Evolutionary conservation across 2,888 invertebrate species (phyloP), one percentile per base, ranked within the genome.

Genomic region (Vesta saturnalis): DNA sequence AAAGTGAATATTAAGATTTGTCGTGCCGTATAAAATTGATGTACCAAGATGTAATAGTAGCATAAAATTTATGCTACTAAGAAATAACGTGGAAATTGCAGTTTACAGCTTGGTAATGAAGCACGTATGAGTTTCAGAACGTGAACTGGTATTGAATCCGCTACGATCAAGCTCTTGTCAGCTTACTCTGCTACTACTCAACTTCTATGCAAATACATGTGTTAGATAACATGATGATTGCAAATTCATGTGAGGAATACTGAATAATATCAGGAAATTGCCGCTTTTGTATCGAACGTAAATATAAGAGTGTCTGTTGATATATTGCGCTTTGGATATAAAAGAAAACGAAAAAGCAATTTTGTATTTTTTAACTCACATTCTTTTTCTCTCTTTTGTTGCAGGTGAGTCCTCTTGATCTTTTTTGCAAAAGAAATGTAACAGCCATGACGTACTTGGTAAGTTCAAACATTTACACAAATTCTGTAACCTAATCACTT

Each of bases 201-300:
- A 60, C 74, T 74, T 71, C 71, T 65, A 77, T 77, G 77, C 74
- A 77, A 76, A 76, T 74, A 73, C 75, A 71, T 70, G 76, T 73
- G 73, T 72, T 73, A 71, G 72, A 73, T 75, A 77, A 77, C 73
- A 72, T 62, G 68, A 71, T 74, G 75, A 74, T 74, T 74, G 76
- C 67, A 52, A 64, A 71, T 64, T 69, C 72, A 74, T 74, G 72
- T 68, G 62, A 60, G 71, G 74, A 74, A 76, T 76, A 70, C 69
- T 52, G 67, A 69, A 52, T 61, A 55, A 39, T 46, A 39, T 3
- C 39, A 19, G 61, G 56, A 68, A 59, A 63, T 62, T 67, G 55
- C 30, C 23, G 19, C 54, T 67, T n/a, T 65, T 64, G 57, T 65
- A 55, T 64, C 39, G 64, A 64, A 30, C 52, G 63, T 39, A 39